Conservation (phyloP, 1,140 invertebrate genomes). For the Hylyphantes graminicola region DNA sequence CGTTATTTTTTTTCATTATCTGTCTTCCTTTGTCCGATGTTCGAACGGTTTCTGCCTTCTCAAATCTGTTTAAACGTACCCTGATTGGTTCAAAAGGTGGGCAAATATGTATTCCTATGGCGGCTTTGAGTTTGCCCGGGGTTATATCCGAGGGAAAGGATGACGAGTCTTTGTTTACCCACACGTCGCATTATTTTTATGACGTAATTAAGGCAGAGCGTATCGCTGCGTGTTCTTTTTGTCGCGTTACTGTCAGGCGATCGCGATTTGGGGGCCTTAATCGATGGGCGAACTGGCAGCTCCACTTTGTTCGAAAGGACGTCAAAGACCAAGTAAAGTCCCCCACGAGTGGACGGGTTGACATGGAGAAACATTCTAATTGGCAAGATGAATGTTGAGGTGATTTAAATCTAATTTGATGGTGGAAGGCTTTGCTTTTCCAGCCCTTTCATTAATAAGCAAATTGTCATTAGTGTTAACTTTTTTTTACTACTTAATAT, state of each 20-base stretch:
- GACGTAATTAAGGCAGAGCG: conserved; percentile 55
- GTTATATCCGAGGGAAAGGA: background rate
- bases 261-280: conserved; percentile 26
- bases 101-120: conserved; percentile 60
- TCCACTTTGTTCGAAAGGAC: background rate
- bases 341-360: conserved; percentile 1
- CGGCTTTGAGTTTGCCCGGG: conserved; percentile 25
- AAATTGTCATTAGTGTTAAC: too few species aligned
- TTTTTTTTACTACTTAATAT: too few species aligned
- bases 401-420: conserved; percentile 33
- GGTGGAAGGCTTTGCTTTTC: too few species aligned
- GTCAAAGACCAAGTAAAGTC: background rate
- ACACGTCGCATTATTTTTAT: conserved; percentile 59
- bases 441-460: too few species aligned
- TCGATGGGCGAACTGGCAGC: conserved; percentile 44
- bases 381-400: conserved; percentile 43
- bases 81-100: conserved; percentile 60
- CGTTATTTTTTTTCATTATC: too few species aligned
- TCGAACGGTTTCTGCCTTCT: conserved; percentile 9
- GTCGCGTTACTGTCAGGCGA: background rate
- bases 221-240: conserved; percentile 8
- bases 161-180: conserved; percentile 42
- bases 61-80: conserved; percentile 57
- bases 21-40: conserved; percentile 7
- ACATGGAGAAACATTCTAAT: conserved; percentile 15